Evolutionary conservation across 2,113 vertebrate genomes (phyloP).

Genomic region (Paraplagusia blochii): DNA sequence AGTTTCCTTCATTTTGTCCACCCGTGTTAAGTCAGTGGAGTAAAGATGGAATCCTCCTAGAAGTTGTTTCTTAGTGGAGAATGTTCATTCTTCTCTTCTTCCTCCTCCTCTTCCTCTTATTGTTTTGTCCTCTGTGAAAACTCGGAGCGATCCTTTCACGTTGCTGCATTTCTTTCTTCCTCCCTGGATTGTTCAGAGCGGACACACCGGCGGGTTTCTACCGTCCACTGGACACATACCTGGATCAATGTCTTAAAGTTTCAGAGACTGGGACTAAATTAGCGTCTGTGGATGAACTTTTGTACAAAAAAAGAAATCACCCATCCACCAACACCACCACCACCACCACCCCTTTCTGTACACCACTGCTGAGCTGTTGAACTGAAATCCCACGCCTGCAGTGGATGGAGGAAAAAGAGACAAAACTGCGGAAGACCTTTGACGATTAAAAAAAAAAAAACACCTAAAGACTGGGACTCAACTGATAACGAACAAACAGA

Average conservation of each 20-base stretch:
- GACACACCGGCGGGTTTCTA: slow-evolving; percentile 16
- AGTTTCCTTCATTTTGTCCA: too few species aligned
- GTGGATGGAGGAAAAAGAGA: slow-evolving; percentile 18
- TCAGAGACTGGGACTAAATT: slow-evolving; percentile 24
- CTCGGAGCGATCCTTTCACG: slow-evolving; percentile 4
- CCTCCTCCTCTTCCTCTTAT: neutral
- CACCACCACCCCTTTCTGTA: neutral
- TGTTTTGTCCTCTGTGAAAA: slow-evolving; percentile 7
- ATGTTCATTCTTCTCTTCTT: neutral
- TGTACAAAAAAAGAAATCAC: neutral
- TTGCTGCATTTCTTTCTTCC: slow-evolving; percentile 21
- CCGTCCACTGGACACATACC: slow-evolving; percentile 1
- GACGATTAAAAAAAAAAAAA: slow-evolving; percentile 5
- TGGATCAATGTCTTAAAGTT: slow-evolving; percentile 24
- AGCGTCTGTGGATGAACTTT: slow-evolving; percentile 16
- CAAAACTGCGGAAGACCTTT: slow-evolving; percentile 2
- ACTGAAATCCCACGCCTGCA: slow-evolving; percentile 6
- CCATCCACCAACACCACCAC: neutral
- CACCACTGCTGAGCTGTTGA: slow-evolving; percentile 23
- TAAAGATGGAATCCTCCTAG: neutral
- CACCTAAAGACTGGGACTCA: slow-evolving; percentile 28
- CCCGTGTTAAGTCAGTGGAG: too few species aligned
- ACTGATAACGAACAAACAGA: slow-evolving; percentile 12
- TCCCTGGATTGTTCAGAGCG: slow-evolving; percentile 10
- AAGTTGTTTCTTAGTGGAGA: neutral